Evolutionary conservation across 2,113 vertebrate species (phyloP), one percentile per base, ranked within the genome.

Genomic region (Lepisosteus oculatus): DNA sequence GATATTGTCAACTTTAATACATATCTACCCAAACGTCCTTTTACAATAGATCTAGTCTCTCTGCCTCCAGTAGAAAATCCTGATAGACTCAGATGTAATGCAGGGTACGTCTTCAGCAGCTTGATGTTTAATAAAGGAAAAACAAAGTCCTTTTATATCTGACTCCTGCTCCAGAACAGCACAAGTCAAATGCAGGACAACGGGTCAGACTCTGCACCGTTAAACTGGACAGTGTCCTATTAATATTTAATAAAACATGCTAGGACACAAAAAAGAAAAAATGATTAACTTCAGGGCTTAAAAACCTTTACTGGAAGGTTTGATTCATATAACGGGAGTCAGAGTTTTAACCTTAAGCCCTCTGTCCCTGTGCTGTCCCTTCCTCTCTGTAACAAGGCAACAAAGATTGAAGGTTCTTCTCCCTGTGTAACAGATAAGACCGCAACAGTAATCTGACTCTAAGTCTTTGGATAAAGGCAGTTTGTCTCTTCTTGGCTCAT

Each of bases 391-490:
- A 94, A 95, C 95, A 94, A 93, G 88, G 88, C 79, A 86, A 79
- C 87, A 89, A 91, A 92, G 92, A 93, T 84, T 83, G 93, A 94
- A 94, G 92, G 93, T 88, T 92, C 93, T 91, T 91, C 92, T 94
- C 92, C 94, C 92, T 90, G 90, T 88, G 94, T 85, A 95, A 93
- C 92, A 97, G 96, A 98, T 96, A 98, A 97, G 93, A 93, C 94
- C 89, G 92, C 94, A 92, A 93, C 76, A 84, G 97, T 99, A 99
- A 99, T 96, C 95, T 90, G 96, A 99, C 94, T 98, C 97, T 95
- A 96, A 98, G 95, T 94, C 93, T 84, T 55, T 87, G 97, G 95
- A 99, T 99, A 99, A 99, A 99, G 96, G 94, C 95, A 98, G 96
- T 96, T 98, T 99, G 97, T 99, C 95, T 97, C 95, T 93, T 97